A percentile compares a stretch with the other conserved stretches of the same genome.
phyloP scores from a whole-genome alignment of 2,888 invertebrate genomes.

The Phalera bucephala region DNA sequence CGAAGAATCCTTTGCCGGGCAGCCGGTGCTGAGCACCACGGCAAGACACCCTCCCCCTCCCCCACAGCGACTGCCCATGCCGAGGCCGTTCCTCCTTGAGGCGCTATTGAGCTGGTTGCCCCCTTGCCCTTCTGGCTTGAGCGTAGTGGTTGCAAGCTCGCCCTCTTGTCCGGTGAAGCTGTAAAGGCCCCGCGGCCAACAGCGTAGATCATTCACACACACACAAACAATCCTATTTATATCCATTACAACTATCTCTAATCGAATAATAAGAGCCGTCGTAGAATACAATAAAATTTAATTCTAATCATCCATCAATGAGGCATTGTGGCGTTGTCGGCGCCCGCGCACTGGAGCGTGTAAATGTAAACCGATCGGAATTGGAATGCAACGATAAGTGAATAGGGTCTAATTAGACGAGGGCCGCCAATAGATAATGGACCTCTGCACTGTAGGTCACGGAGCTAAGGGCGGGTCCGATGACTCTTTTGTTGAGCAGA shows the following conservation, averaged over 20 bases:
- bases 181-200: too few species aligned
- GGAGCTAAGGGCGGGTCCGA: slow-evolving; percentile 49
- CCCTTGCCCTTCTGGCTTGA: too few species aligned
- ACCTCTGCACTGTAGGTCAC: slow-evolving; percentile 51
- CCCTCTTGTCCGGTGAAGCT: too few species aligned
- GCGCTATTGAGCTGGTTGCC: too few species aligned
- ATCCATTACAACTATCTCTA: slow-evolving; percentile 1
- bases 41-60: too few species aligned
- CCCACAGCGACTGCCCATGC: too few species aligned
- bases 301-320: slow-evolving; percentile 54
- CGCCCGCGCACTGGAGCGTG: slow-evolving; percentile 55
- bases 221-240: background rate
- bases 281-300: slow-evolving; percentile 40
- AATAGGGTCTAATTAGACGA: slow-evolving; percentile 75
- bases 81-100: too few species aligned
- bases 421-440: slow-evolving; percentile 59
- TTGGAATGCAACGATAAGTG: slow-evolving; percentile 68
- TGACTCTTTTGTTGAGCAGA: slow-evolving; percentile 57
- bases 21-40: too few species aligned
- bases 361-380: slow-evolving; percentile 65
- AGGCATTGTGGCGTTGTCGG: slow-evolving; percentile 48
- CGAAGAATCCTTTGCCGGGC: too few species aligned
- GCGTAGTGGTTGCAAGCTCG: too few species aligned
- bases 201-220: too few species aligned
- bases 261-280: slow-evolving; percentile 17